Evolutionary conservation across 30 jellyfish, hydroid and myxozoan species (phyloP).

Genomic region (Hydra vulgaris): DNA sequence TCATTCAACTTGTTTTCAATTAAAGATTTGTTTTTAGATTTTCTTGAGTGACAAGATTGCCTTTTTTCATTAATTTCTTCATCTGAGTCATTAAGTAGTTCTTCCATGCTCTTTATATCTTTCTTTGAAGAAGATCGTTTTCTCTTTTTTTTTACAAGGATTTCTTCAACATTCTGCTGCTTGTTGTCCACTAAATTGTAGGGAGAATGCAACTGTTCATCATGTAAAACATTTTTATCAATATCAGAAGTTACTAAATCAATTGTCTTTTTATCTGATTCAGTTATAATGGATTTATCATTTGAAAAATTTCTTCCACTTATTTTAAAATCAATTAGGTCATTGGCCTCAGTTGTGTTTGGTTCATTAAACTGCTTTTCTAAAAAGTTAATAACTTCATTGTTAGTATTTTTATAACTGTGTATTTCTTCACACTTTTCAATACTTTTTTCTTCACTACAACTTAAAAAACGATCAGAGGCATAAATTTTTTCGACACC

Average conservation of each 20-base stretch:
- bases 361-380: background rate
- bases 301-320: background rate
- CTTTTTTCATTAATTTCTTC: background rate
- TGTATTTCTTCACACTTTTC: too few species aligned
- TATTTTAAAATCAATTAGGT: background rate
- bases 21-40: background rate
- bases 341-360: background rate
- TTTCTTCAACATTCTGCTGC: too few species aligned
- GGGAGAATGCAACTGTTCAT: background rate
- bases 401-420: too few species aligned
- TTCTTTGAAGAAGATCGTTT: background rate
- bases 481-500: background rate
- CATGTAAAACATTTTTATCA: background rate
- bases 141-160: background rate
- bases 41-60: background rate
- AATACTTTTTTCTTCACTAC: background rate
- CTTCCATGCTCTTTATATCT: background rate
- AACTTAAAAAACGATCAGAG: background rate
- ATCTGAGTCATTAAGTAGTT: background rate
- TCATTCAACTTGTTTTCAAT: background rate
- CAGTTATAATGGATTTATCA: background rate
- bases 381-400: background rate
- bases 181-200: too few species aligned
- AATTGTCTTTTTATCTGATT: background rate
- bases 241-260: background rate